Percentiles rank a stretch among this genome's conserved stretches.
phyloP scores from a whole-genome alignment of 2,113 vertebrate species.

The Dermatemys mawii region DNA sequence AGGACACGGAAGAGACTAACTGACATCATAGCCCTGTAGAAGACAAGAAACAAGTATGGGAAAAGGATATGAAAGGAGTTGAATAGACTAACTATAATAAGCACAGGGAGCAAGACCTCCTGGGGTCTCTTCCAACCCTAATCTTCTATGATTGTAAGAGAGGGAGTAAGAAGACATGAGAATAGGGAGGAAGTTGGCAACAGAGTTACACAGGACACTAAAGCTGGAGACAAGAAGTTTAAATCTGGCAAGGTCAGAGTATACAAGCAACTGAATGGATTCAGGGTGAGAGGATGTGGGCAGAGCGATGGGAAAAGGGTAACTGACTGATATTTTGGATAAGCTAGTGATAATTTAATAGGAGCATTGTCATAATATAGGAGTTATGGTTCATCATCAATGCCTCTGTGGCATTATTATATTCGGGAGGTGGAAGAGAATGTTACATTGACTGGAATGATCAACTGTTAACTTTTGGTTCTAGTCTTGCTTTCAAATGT shows the following conservation, averaged over 20 bases:
- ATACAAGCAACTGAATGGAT: background rate
- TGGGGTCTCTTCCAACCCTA: no score
- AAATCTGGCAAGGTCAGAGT: background rate
- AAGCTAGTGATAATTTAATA: background rate
- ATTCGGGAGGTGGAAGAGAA: background rate
- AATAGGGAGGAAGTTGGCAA: background rate
- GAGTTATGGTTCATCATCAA: background rate
- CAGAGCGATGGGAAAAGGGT: background rate
- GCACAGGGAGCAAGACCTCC: background rate
- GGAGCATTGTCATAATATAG: background rate
- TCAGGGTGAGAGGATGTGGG: background rate
- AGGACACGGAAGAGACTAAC: background rate
- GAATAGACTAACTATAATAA: background rate
- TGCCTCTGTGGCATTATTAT: background rate
- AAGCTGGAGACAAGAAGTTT: background rate
- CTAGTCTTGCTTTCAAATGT: background rate
- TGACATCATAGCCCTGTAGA: background rate
- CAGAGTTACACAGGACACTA: background rate
- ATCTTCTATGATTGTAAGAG: background rate
- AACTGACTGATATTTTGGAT: background rate
- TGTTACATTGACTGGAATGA: background rate
- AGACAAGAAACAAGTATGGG: background rate
- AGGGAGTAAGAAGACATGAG: background rate
- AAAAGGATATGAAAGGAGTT: background rate
- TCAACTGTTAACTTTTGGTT: background rate